Evolutionary conservation across 2,113 vertebrate genomes (phyloP).

Genomic region (Neolamprologus sp.): DNA sequence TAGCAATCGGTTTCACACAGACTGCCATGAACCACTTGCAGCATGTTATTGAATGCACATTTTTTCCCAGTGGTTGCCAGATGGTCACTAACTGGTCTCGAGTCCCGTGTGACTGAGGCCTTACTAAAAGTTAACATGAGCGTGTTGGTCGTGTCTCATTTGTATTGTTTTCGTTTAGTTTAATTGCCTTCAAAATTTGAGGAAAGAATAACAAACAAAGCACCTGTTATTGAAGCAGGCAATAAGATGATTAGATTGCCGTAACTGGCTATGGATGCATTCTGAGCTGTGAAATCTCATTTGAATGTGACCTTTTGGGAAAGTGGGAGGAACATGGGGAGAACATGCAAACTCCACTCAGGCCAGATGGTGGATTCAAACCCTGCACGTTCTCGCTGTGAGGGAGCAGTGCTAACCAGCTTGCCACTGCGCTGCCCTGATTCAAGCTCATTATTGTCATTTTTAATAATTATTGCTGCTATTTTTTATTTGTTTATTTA

Average conservation of each 20-base stretch:
- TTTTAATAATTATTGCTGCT: not conserved
- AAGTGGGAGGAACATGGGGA: not conserved
- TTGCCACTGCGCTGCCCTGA: not conserved
- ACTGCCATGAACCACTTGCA: not conserved
- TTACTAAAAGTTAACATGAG: not conserved
- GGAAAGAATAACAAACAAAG: not conserved
- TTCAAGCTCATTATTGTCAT: not conserved
- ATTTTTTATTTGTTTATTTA: not conserved
- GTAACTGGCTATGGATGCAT: not conserved
- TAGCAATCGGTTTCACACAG: not conserved
- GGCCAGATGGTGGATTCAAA: not conserved
- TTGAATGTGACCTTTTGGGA: not conserved
- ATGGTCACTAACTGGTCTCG: not conserved
- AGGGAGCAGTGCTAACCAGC: not conserved
- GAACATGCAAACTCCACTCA: not conserved
- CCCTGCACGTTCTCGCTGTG: not conserved
- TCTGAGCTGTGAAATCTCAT: constrained; percentile 22
- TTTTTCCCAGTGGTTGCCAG: not conserved
- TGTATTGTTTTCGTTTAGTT: not conserved
- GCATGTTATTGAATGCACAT: not conserved
- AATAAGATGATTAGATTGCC: not conserved
- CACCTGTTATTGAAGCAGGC: not conserved
- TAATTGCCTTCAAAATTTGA: not conserved
- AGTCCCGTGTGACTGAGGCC: not conserved
- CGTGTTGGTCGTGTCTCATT: not conserved